These are phyloP conservation scores for Pseudolaguvia tuberculata DNA, from an alignment of 2,113 vertebrate genomes.

Conservation along the genomic window DNA sequence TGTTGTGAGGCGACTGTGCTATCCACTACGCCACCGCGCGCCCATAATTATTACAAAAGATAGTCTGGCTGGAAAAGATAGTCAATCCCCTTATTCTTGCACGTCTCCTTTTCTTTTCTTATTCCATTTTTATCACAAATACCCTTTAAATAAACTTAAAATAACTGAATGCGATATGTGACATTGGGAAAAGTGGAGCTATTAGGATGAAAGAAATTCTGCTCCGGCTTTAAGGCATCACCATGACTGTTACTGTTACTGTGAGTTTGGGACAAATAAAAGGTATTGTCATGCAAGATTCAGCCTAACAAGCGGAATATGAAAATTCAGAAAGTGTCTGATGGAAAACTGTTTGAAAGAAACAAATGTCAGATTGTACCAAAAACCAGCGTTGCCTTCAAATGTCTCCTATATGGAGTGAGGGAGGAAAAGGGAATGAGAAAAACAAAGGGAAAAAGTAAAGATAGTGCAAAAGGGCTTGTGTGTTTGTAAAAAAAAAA, in stretches of 20 bases:
- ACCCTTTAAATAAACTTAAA: slow-evolving; percentile 46
- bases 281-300: slow-evolving; percentile 43
- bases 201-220: slow-evolving; percentile 49
- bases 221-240: slow-evolving; percentile 33
- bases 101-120: slow-evolving; percentile 15
- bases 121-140: slow-evolving; percentile 42
- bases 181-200: slow-evolving; percentile 45
- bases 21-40: too few species aligned
- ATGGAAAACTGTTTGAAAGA: slow-evolving; percentile 57
- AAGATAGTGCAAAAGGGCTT: slow-evolving; percentile 35
- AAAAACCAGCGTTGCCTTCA: slow-evolving; percentile 63
- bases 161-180: slow-evolving; percentile 41
- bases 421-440: slow-evolving; percentile 30
- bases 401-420: slow-evolving; percentile 57
- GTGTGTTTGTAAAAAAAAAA: slow-evolving; percentile 57
- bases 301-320: slow-evolving; percentile 53
- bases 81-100: too few species aligned
- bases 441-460: slow-evolving; percentile 20
- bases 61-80: too few species aligned
- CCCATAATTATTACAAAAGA: too few species aligned
- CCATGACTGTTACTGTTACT: slow-evolving; percentile 36
- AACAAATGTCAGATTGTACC: slow-evolving; percentile 64
- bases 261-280: slow-evolving; percentile 46
- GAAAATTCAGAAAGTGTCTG: slow-evolving; percentile 48
- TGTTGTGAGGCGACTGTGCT: too few species aligned